Evolutionary conservation across 2,113 vertebrate genomes (phyloP).

Genomic region (Acanthochromis polyacanthus): DNA sequence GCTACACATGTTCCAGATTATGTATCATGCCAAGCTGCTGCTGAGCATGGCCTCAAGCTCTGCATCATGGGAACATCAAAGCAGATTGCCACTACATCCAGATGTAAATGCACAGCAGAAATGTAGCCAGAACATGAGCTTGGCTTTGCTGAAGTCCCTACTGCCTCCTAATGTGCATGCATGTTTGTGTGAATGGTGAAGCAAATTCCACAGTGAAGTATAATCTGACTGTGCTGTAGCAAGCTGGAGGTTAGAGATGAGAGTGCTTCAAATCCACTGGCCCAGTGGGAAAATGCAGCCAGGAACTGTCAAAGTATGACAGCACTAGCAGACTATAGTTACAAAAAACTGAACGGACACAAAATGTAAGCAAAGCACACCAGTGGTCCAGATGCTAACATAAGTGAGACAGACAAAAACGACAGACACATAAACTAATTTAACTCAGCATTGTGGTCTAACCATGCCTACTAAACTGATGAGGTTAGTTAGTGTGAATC

Average conservation of each 20-base stretch:
- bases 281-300: background rate
- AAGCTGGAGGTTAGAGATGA: background rate
- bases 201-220: background rate
- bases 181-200: constrained; percentile 3
- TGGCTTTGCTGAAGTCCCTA: constrained; percentile 8
- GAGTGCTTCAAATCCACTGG: constrained; percentile 19
- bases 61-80: constrained; percentile 47
- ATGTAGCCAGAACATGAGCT: constrained; percentile 6
- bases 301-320: background rate
- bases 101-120: constrained; percentile 11
- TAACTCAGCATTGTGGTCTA: too few relatives aligned
- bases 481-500: background rate
- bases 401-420: too few relatives aligned
- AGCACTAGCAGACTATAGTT: background rate
- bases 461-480: background rate
- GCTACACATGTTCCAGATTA: constrained; percentile 54
- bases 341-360: constrained; percentile 11
- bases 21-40: background rate
- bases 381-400: too few relatives aligned
- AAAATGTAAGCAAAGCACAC: background rate
- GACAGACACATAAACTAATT: too few relatives aligned
- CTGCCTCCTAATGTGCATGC: constrained; percentile 1
- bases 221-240: constrained; percentile 4
- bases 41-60: constrained; percentile 24
- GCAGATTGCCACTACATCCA: constrained; percentile 22